Evolutionary conservation across 2,797 vertebrate species (phyloP), one percentile per base, ranked within the genome.

Genomic region (Crenichthys baileyi): DNA sequence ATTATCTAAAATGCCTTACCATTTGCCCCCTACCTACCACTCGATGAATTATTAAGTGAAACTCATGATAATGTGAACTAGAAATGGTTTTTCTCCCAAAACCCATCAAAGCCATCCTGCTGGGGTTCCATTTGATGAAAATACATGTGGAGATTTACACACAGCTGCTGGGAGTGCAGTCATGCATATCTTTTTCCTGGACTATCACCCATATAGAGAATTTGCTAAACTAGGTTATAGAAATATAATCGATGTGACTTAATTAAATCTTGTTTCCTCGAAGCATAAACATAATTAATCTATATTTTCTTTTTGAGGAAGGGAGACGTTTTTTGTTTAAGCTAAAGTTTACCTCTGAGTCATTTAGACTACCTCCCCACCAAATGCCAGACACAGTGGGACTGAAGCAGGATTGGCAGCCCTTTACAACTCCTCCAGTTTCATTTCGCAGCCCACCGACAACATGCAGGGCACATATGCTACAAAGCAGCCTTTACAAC

Each of bases 241-340:
- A 81, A 68, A 82, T 74, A 56, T 63, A 83, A 87, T 88, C 73
- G 83, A 67, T 82, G 71, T 70, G 75, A 74, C 75, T 83, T 86
- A 87, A 92, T 90, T 79, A 89, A 91, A 92, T 87, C 63, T 63
- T 88, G 86, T 87, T 90, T 91, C 80, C 75, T 79, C 18, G 26
- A 50, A 83, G 75, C 48, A 85, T 84, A 80, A 87, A 77, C 72
- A 75, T 65, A 74, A 87, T 89, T 87, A 81, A 90, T 91, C 76
- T 81, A 75, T 74, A 87, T 86, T 83, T 89, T 76, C 68, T 85
- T 73, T 76, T 41, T 51, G 20, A 80, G 63, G 65, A 51, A 65
- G 76, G 36, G 60, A 41, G 70, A 41, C 29, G 20, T 36, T 70
- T 60, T 39, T 65, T 50, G 26, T 73, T 51, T 73, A 83, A 77